Base-by-base conservation (phyloP, 2,888 invertebrate species). In the Lasioglossum villosulum region DNA sequence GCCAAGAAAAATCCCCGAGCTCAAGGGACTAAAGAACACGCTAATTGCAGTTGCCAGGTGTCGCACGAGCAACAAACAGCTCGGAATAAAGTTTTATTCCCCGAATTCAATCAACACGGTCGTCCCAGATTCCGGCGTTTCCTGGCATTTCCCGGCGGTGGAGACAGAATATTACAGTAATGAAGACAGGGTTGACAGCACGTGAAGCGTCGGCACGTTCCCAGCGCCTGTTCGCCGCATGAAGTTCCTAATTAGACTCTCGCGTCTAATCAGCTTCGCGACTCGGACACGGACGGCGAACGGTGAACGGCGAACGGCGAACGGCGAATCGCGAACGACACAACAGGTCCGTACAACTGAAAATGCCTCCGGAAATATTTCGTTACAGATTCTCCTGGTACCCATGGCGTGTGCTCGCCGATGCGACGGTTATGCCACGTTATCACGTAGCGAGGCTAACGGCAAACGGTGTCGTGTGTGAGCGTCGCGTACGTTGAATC, bases 371-470 rank as follows among this genome's bases (percentile, higher is more conserved):
- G 72, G 75, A 71, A 82, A 90, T 90, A 90, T 90, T 89, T 90
- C 86, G 81, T 86, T 86, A 88, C 77, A 70, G 84, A 80, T 86
- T 90, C 86, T 74, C 79, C 52, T 52, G 83, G 1, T 68, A 12
- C 12, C n/a, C 56, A n/a, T 56, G 56, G n/a, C n/a, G n/a, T n/a
- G 56, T 56, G n/a, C n/a, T n/a, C n/a, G 1, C n/a, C n/a, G 45
- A 45, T 45, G 45, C 45, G 56, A n/a, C 12, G 56, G 56, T 34
- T 37, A 39, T 14, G 12, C 5, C 37, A 1, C 23, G 90, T 91
- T 90, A 88, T 91, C 92, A 89, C 92, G 91, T 90, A 89, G 79
- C 83, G 85, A 82, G 88, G 14, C 27, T 83, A 88, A 81, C 48
- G 91, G 63, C 63, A 4, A 30, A 14, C 27, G 63, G 80, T 86